Evolutionary conservation across 2,888 invertebrate species (phyloP).

Genomic region (Drosophila affinis): DNA sequence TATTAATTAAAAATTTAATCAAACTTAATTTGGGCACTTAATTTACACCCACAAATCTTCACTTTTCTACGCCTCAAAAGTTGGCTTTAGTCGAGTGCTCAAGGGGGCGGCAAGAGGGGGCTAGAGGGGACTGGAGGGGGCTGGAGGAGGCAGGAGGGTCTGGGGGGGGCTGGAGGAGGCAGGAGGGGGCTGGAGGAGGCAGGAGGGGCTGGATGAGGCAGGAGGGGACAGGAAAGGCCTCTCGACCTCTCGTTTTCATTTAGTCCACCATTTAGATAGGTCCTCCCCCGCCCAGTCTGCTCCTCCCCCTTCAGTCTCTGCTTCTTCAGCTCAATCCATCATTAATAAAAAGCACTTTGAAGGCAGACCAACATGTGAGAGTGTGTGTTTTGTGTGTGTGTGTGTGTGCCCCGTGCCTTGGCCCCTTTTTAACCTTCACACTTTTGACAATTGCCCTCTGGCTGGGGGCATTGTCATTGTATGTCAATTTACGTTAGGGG

Average conservation of each 20-base stretch:
- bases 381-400: not conserved
- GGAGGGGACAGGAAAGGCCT: too few species aligned
- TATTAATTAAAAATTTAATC: not conserved
- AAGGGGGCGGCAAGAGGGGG: too few species aligned
- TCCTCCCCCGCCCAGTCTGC: not conserved
- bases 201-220: too few species aligned
- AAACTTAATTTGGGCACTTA: not conserved
- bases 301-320: not conserved
- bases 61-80: not conserved
- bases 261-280: slow-evolving; percentile 2
- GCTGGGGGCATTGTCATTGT: slow-evolving; percentile 47
- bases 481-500: slow-evolving; percentile 50
- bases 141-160: too few species aligned
- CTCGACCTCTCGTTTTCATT: not conserved
- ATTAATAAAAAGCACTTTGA: slow-evolving; percentile 12
- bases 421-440: slow-evolving; percentile 58
- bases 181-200: too few species aligned
- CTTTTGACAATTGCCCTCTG: slow-evolving; percentile 48
- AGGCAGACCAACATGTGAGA: slow-evolving; percentile 1
- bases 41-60: not conserved
- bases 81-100: not conserved
- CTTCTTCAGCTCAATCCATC: slow-evolving; percentile 28
- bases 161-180: too few species aligned
- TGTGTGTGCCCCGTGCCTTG: not conserved
- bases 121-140: too few species aligned